phyloP scores from a whole-genome alignment of 2,888 invertebrate species.

The Orgyia antiqua region DNA sequence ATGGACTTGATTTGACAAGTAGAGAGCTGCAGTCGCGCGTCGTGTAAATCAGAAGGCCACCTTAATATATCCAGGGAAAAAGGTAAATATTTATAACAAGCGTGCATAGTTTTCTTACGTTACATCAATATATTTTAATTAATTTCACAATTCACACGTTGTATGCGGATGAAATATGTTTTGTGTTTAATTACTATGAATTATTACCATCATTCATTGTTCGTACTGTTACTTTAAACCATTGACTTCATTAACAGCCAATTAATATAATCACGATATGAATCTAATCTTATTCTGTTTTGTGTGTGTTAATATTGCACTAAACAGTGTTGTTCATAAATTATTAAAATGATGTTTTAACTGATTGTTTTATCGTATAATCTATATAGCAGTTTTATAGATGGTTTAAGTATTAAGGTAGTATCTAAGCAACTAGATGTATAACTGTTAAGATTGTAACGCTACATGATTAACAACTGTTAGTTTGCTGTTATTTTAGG shows the following conservation, averaged over 20 bases:
- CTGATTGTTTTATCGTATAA: conserved; percentile 34
- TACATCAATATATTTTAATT: conserved; percentile 30
- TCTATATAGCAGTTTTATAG: conserved; percentile 17
- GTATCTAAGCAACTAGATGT: too few species aligned
- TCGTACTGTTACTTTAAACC: conserved; percentile 33
- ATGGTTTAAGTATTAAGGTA: too few species aligned
- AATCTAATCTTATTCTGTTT: conserved; percentile 37
- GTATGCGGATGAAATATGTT: conserved; percentile 28
- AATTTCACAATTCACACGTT: conserved; percentile 33
- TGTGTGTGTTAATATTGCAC: conserved; percentile 27
- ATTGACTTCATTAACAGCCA: conserved; percentile 45
- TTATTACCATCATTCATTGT: conserved; percentile 33
- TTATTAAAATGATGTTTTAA: conserved; percentile 33
- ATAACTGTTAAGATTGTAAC: conserved; percentile 14
- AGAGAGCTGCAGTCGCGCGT: too few species aligned
- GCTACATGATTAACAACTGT: too few species aligned
- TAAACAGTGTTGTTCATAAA: conserved; percentile 29
- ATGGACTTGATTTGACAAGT: too few species aligned
- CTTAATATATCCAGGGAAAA: too few species aligned
- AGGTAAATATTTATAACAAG: too few species aligned
- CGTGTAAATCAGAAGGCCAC: too few species aligned
- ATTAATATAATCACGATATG: conserved; percentile 44
- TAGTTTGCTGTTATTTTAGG: conserved; percentile 24
- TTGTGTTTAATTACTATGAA: conserved; percentile 30
- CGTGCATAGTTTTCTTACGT: too few species aligned